Conservation (phyloP, 2,888 invertebrate genomes). For the Timandra comae region DNA sequence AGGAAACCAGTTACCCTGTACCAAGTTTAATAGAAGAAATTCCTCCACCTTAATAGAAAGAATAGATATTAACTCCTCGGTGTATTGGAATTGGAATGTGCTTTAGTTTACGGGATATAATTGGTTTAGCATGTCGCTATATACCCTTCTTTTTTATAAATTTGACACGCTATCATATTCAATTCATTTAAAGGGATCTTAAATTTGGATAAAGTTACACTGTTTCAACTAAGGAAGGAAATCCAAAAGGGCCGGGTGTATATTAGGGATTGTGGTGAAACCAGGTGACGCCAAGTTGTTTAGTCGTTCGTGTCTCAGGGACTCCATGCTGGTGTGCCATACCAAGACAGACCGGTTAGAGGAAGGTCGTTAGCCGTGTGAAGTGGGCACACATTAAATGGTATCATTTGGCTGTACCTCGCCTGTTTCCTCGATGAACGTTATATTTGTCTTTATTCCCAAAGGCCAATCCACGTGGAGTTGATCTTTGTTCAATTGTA, state of each 20-base stretch:
- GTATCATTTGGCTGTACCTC: constrained; percentile 83
- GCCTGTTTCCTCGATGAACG: constrained; percentile 93
- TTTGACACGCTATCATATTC: constrained; percentile 20
- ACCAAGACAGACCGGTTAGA: constrained; percentile 74
- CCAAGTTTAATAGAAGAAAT: constrained; percentile 63
- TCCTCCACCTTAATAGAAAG: constrained; percentile 71
- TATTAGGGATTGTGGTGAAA: constrained; percentile 55
- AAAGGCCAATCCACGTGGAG: constrained; percentile 98
- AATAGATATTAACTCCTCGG: constrained; percentile 41
- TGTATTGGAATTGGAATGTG: constrained; percentile 49
- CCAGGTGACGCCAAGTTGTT: constrained; percentile 54
- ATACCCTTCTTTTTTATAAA: constrained; percentile 6
- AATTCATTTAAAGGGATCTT: constrained; percentile 15
- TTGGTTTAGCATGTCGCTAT: constrained; percentile 8
- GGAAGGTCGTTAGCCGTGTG: constrained; percentile 74
- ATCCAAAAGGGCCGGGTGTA: constrained; percentile 38
- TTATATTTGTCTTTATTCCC: constrained; percentile 96
- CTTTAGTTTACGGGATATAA: constrained; percentile 25
- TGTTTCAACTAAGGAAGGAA: constrained; percentile 31
- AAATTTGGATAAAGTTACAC: constrained; percentile 16
- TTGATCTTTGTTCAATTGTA: constrained; percentile 99
- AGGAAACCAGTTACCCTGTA: constrained; percentile 54
- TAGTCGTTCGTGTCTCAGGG: constrained; percentile 57
- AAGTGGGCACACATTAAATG: constrained; percentile 62
- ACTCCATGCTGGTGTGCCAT: constrained; percentile 73